Evolutionary conservation across 2,113 vertebrate genomes (phyloP), one percentile per base, ranked within the genome.

Genomic region (Tachuris rubrigastra): DNA sequence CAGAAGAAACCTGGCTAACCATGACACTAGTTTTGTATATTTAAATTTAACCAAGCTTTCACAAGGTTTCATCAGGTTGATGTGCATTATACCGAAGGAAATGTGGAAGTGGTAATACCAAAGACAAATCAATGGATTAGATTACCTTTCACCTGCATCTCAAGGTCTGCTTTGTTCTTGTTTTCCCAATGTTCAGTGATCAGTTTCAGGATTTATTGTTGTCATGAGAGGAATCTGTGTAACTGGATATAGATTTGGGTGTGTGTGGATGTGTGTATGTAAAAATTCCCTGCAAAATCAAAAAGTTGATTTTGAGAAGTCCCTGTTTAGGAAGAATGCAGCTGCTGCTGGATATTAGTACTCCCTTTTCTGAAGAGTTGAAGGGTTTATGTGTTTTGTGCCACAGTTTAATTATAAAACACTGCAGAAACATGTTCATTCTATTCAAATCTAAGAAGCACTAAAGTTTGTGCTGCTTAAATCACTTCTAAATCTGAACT

Each of bases 401-500:
- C 6, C 22, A 49, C 7, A 60, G 52, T 80, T 87, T 92, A 55
- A 44, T 93, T 96, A 92, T 79, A 91, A 97, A 95, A 67, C 85
- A 96, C 35, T 35, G 56, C 94, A 53, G 80, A 97, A 90, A 95
- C 79, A 53, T 82, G 77, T 84, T 84, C 90, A 74, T 39, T 89
- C 28, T 47, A 67, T 46, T 31, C 44, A 91, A 75, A 90, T 91
- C 56, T 86, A 77, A 96, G 44, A 55, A 96, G 46, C 47, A 68
- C 63, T 95, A 83, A 96, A 96, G 87, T 98, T 97, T 96, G 90
- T 95, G 56, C 87, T 93, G 52, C 46, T 95, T 95, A 96, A 97
- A 97, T 96, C 87, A 94, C 84, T 97, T 97, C 89, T 96, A 88
- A 97, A 92, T 94, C 92, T 33, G 46, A 85, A 87, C 85, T 98